A percentile compares a stretch with the other conserved stretches of the same genome.
Conservation (phyloP, 64 coral and sea anemone species). For the Cladopsammia gracilis region DNA sequence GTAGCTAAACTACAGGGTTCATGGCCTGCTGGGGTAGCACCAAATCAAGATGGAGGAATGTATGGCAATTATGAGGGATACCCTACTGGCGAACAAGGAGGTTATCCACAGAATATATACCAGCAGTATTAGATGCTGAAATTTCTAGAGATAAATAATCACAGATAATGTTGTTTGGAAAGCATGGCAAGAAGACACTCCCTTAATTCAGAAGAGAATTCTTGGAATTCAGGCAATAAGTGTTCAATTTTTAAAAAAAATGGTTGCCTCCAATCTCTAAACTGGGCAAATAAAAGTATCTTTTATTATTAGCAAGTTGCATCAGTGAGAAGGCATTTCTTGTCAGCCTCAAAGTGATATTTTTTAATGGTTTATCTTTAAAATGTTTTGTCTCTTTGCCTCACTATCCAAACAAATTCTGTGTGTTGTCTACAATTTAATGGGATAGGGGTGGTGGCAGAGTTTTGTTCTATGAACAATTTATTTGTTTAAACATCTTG, state of each 20-base stretch:
- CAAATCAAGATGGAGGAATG: constrained; percentile 82
- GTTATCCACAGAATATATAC: constrained; percentile 94
- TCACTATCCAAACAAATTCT: neutral
- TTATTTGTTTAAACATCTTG: neutral
- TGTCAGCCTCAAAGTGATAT: too few relatives aligned
- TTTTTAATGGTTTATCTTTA: too few relatives aligned
- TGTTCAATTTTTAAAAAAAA: too few relatives aligned
- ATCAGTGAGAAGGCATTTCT: too few relatives aligned
- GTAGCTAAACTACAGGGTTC: constrained; percentile 84
- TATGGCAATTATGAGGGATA: constrained; percentile 93
- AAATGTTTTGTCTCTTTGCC: neutral
- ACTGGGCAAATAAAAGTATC: too few relatives aligned
- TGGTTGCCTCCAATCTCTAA: too few relatives aligned
- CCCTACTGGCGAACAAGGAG: constrained; percentile 67
- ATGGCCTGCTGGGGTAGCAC: constrained; percentile 86
- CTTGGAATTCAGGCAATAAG: too few relatives aligned
- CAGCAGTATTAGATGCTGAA: constrained; percentile 77
- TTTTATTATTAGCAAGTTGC: too few relatives aligned
- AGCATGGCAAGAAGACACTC: neutral
- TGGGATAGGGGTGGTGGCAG: constrained; percentile 14
- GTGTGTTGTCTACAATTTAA: constrained; percentile 23
- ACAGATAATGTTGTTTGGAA: constrained; percentile 2
- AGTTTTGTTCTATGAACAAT: constrained; percentile 36
- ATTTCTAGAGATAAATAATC: constrained; percentile 18
- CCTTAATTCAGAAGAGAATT: neutral